Conservation (phyloP, 2,797 vertebrate species). For the Momotus momota region DNA sequence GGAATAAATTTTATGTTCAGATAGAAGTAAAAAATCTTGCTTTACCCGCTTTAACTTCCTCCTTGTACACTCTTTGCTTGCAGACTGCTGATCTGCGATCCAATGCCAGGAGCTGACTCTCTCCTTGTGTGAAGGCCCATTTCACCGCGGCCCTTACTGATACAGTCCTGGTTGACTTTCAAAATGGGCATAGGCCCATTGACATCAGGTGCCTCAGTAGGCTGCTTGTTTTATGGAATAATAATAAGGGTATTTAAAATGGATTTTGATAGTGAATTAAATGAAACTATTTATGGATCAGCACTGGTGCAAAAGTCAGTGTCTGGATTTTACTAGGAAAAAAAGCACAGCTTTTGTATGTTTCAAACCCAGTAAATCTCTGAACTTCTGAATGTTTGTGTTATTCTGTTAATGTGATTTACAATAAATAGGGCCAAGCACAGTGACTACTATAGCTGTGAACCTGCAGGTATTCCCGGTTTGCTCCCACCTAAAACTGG, state of each 20-base stretch:
- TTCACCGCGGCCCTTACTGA: not conserved
- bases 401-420: not conserved
- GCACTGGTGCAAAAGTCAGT: not conserved
- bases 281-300: not conserved
- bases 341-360: not conserved
- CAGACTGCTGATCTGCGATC: not conserved
- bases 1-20: not conserved
- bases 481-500: not conserved
- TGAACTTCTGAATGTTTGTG: not conserved
- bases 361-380: not conserved
- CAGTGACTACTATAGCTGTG: accelerated
- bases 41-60: not conserved
- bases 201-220: not conserved
- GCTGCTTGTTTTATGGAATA: not conserved
- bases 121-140: not conserved
- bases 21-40: not conserved
- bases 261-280: not conserved
- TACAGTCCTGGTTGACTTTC: not conserved
- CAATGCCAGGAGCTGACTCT: not conserved
- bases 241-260: not conserved
- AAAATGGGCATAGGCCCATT: not conserved
- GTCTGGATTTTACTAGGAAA: not conserved
- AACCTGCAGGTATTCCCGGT: not conserved
- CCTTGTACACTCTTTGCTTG: not conserved
- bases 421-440: not conserved